Conservation (phyloP, 2,888 invertebrate genomes). For the Zhengitettix transpicula region DNA sequence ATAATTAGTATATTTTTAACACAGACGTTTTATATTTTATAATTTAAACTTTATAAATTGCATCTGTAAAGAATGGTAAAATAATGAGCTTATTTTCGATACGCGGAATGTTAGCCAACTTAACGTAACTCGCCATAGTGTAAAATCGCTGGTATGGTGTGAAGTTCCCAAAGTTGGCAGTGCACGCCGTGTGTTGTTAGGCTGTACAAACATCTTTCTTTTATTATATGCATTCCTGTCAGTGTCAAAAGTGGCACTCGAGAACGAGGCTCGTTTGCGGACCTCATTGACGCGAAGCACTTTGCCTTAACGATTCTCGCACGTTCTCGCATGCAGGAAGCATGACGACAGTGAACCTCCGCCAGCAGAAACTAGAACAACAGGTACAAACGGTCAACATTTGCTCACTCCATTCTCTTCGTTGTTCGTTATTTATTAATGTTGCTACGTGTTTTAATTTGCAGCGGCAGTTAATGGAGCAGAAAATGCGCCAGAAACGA, state of each 20-base stretch:
- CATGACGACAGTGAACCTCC: slow-evolving; percentile 31
- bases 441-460: background rate
- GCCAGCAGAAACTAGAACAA: slow-evolving; percentile 75
- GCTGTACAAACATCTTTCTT: background rate
- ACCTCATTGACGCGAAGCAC: background rate
- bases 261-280: background rate
- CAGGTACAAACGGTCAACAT: slow-evolving; percentile 41
- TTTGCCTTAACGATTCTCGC: background rate
- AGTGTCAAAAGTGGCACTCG: background rate
- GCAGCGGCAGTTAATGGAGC: slow-evolving; percentile 73
- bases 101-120: too few relatives aligned
- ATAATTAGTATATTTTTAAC: too few relatives aligned
- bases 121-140: too few relatives aligned
- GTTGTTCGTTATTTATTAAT: background rate
- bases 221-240: background rate
- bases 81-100: too few relatives aligned
- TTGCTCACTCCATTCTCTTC: background rate
- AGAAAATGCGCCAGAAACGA: slow-evolving; percentile 73
- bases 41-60: too few relatives aligned
- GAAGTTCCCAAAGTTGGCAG: too few relatives aligned
- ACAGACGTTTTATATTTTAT: too few relatives aligned
- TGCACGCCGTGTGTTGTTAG: too few relatives aligned
- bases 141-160: too few relatives aligned
- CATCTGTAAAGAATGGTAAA: too few relatives aligned
- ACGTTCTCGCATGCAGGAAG: background rate